Evolutionary conservation across 2,113 vertebrate genomes (phyloP).

Genomic region (Taurulus bubalis): DNA sequence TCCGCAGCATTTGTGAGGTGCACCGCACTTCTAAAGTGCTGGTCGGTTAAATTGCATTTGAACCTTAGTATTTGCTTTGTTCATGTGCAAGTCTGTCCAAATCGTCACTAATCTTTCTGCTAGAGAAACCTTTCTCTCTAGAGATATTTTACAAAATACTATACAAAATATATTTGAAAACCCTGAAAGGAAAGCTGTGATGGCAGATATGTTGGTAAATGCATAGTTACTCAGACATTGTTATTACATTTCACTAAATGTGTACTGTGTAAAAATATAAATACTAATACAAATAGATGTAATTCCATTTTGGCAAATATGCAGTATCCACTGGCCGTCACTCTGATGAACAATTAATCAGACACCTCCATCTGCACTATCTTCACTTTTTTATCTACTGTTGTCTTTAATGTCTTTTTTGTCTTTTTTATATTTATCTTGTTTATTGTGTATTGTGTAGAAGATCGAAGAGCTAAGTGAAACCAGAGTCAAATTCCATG

Average conservation of each 20-base stretch:
- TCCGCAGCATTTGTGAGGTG: slow-evolving; percentile 1
- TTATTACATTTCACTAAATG: background rate
- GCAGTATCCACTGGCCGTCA: too few species aligned
- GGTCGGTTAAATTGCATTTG: slow-evolving; percentile 8
- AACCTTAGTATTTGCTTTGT: slow-evolving; percentile 3
- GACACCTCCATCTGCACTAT: too few species aligned
- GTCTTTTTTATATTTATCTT: too few species aligned
- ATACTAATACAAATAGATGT: background rate
- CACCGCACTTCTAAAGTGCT: background rate
- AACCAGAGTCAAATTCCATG: too few species aligned
- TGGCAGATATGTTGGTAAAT: background rate
- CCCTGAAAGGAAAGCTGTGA: background rate
- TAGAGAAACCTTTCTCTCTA: background rate
- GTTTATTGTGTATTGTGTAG: too few species aligned
- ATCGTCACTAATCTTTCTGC: background rate
- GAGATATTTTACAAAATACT: slow-evolving; percentile 3
- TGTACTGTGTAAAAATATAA: background rate
- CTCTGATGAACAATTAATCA: too few species aligned
- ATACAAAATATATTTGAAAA: background rate
- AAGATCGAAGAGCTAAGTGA: too few species aligned
- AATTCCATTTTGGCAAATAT: background rate
- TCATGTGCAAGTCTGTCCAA: background rate
- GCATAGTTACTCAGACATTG: background rate
- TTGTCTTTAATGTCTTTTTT: too few species aligned
- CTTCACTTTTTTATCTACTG: too few species aligned